A percentile compares a stretch with the other conserved stretches of the same genome.
Evolutionary conservation across 2,797 vertebrate species (phyloP).

Genomic region (Rhinophrynus dorsalis): DNA sequence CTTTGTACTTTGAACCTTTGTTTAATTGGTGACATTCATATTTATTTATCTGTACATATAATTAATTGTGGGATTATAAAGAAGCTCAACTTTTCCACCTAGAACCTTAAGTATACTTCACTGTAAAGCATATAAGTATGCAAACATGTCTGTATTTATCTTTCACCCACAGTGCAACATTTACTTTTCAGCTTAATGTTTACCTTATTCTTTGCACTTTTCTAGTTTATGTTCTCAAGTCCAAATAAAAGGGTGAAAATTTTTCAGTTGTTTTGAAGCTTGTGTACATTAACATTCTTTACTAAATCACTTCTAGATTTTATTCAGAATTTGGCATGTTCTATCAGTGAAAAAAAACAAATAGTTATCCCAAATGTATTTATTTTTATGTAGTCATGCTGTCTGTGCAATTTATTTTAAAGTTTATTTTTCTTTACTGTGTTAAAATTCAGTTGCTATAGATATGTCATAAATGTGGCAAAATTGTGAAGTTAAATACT

Average conservation of each 20-base stretch:
- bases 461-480: slow-evolving; percentile 54
- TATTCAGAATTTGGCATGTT: background rate
- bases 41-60: slow-evolving; percentile 12
- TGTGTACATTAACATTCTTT: background rate
- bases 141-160: slow-evolving; percentile 17
- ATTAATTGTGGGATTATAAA: slow-evolving; percentile 12
- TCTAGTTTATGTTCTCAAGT: background rate
- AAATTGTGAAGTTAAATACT: background rate
- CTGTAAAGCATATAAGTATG: background rate
- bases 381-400: background rate
- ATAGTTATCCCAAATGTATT: background rate
- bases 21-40: slow-evolving; percentile 15
- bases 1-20: slow-evolving; percentile 10
- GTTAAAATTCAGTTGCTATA: slow-evolving; percentile 56
- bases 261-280: background rate
- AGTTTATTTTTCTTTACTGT: background rate
- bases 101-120: slow-evolving; percentile 15
- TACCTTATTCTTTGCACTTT: background rate
- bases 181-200: background rate
- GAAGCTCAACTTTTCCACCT: slow-evolving; percentile 10
- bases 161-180: slow-evolving; percentile 3
- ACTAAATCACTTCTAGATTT: background rate
- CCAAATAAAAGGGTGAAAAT: background rate
- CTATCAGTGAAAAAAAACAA: background rate
- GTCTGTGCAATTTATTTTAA: background rate